Base-by-base conservation (phyloP, 2,113 vertebrate species). In the Excalfactoria chinensis region DNA sequence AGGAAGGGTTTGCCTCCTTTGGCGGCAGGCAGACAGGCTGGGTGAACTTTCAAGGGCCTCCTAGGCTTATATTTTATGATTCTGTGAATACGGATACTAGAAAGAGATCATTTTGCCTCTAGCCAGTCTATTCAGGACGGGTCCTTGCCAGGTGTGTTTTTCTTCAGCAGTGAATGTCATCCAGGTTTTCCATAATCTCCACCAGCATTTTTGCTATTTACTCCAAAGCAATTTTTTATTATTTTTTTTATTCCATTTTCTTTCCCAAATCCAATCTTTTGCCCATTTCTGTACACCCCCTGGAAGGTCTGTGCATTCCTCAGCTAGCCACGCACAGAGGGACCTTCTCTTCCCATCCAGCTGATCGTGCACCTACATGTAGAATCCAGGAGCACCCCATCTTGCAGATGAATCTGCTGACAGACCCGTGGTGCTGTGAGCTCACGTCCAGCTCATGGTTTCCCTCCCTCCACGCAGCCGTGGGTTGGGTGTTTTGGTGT, bases 31-130 rank as follows among this genome's bases (percentile, higher is more conserved):
- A 95, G 93, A 96, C 95, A 95, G 95, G 95, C 93, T 95, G 34
- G 90, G 95, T 93, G 91, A 93, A 85, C 88, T 95, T 80, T 93
- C 23, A 43, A 86, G 85, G 60, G 92, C 95, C 95, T 95, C 89
- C 85, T 37, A 91, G 95, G 93, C 92, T 96, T 95, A 94, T 84
- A 93, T 96, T 96, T 94, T 95, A 86, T 93, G 83, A 95, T 88
- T 93, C 64, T 74, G 60, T 71, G 83, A 89, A 51, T 74, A 83
- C 7, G 3, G 85, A 67, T 95, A 86, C 75, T 89, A 91, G 79
- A 93, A 93, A 93, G 10, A 91, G 70, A 91, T 83, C 0, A 55
- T 84, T 94, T 91, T 95, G 92, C 95, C 94, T 80, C 64, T 88
- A 80, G 93, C 83, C 92, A 91, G 85, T 96, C 93, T 95, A 80